phyloP scores from a whole-genome alignment of 2,797 vertebrate species.

The Nannoperca australis region DNA sequence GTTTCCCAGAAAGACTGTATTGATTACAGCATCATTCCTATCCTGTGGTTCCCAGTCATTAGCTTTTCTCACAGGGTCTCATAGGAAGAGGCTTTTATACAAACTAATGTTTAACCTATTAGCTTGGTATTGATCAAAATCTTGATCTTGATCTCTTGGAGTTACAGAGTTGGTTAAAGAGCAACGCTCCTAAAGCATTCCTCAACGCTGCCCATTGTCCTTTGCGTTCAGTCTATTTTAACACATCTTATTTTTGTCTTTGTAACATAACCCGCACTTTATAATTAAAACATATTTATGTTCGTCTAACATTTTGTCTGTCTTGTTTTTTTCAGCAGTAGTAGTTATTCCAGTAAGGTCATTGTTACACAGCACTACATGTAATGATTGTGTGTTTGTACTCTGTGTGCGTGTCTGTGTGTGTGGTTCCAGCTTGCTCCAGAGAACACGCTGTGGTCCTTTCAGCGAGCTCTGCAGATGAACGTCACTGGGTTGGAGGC shows the following conservation, averaged over 20 bases:
- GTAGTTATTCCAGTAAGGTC: conserved; percentile 1
- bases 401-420: conserved; percentile 12
- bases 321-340: background rate
- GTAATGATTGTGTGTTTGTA: background rate
- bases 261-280: background rate
- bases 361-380: background rate
- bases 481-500: conserved; percentile 90
- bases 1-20: conserved; percentile 74
- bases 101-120: conserved; percentile 50
- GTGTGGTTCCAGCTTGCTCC: conserved; percentile 88
- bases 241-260: background rate
- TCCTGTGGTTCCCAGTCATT: conserved; percentile 68
- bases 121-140: conserved; percentile 43
- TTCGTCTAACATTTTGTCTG: background rate
- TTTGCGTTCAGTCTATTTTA: conserved; percentile 6
- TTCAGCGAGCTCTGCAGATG: conserved; percentile 93
- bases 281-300: background rate
- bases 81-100: conserved; percentile 29
- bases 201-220: background rate
- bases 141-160: conserved; percentile 5
- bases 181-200: background rate
- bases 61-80: conserved; percentile 38
- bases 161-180: conserved; percentile 30
- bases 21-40: conserved; percentile 83
- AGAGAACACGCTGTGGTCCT: conserved; percentile 94